Evolutionary conservation across 2,888 invertebrate genomes (phyloP).

Genomic region (Dicroscelio sp.): DNA sequence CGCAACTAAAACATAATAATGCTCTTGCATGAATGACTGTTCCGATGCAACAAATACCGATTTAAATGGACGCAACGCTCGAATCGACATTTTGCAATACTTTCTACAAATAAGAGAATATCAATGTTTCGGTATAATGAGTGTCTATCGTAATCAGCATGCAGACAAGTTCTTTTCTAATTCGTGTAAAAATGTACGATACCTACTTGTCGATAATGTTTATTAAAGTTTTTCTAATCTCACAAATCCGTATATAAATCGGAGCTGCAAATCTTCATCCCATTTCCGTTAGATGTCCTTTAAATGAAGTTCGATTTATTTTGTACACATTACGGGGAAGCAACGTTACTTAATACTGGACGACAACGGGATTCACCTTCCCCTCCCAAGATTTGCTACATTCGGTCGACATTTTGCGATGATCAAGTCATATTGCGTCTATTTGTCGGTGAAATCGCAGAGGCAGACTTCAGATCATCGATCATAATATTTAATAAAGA

Average conservation of each 20-base stretch:
- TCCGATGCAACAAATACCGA: conserved; percentile 66
- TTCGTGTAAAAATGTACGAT: conserved; percentile 69
- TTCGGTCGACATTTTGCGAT: no score
- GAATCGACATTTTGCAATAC: conserved; percentile 74
- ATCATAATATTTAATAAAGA: conserved; percentile 71
- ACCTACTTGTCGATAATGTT: conserved; percentile 58
- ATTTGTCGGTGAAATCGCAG: conserved; percentile 82
- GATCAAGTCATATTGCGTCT: conserved; percentile 86
- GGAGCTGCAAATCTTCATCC: no score
- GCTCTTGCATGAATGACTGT: conserved; percentile 61
- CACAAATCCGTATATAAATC: no score
- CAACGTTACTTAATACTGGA: no score
- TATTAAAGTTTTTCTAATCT: conserved; percentile 72
- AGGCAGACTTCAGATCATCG: conserved; percentile 83
- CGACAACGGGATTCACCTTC: no score
- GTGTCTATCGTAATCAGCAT: conserved; percentile 79
- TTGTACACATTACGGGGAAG: no score
- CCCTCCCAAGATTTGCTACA: no score
- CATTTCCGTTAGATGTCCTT: no score
- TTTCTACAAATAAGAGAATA: conserved; percentile 75
- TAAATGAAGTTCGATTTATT: no score
- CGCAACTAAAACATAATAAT: no score
- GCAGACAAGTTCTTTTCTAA: conserved; percentile 67
- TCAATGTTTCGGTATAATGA: conserved; percentile 80
- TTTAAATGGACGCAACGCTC: conserved; percentile 72